Conservation (phyloP, 2,888 invertebrate species). For the Venustoraphidia nigricollis region DNA sequence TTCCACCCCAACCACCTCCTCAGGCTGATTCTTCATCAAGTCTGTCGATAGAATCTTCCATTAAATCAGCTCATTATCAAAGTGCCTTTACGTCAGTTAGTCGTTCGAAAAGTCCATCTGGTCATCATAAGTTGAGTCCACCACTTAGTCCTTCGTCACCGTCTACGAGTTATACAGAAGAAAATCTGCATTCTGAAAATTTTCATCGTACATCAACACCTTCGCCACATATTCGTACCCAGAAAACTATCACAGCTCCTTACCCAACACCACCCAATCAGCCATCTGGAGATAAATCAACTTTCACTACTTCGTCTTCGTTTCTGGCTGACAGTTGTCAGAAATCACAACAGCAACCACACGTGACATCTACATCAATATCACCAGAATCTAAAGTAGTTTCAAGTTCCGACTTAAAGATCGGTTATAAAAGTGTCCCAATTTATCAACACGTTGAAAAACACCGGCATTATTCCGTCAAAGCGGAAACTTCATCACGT, state of each 20-base stretch:
- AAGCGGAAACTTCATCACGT: background rate
- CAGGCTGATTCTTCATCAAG: constrained; percentile 23
- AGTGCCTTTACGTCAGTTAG: constrained; percentile 5
- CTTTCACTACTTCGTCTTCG: too few relatives aligned
- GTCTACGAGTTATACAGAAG: constrained; percentile 46
- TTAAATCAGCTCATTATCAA: background rate
- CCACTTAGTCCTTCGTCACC: constrained; percentile 57
- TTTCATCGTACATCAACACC: constrained; percentile 14
- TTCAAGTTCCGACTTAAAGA: constrained; percentile 7
- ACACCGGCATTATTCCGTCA: background rate
- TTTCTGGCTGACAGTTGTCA: constrained; percentile 15
- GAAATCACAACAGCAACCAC: constrained; percentile 27
- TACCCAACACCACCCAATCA: constrained; percentile 29
- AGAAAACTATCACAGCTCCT: constrained; percentile 29
- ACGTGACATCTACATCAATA: constrained; percentile 38
- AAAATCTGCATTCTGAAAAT: constrained; percentile 31
- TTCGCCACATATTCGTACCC: constrained; percentile 27
- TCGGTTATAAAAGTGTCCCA: constrained; percentile 9
- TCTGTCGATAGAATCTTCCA: constrained; percentile 22
- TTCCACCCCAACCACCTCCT: constrained; percentile 6
- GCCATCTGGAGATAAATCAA: constrained; percentile 11
- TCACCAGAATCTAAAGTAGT: constrained; percentile 26
- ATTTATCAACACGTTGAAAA: constrained; percentile 10
- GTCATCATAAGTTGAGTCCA: constrained; percentile 33
- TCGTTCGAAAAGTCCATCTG: background rate